Conservation (phyloP, 2,113 vertebrate species). For the Seriola dumerili region DNA sequence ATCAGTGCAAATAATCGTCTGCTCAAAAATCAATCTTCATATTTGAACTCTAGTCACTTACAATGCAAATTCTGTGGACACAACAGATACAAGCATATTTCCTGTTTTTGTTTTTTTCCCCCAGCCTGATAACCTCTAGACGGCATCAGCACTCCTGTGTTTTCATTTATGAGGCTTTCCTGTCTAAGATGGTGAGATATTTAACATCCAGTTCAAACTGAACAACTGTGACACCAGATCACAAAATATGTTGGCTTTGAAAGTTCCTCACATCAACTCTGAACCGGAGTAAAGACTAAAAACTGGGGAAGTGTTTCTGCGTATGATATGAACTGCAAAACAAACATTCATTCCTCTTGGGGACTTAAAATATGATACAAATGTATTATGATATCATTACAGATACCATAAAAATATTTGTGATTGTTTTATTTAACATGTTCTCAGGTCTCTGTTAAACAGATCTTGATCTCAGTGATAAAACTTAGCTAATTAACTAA, state of each 20-base stretch:
- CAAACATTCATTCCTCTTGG: neutral
- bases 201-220: neutral
- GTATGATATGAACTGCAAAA: neutral
- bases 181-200: neutral
- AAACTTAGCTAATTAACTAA: too few species aligned
- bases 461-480: too few species aligned
- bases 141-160: neutral
- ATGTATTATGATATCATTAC: too few species aligned
- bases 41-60: neutral
- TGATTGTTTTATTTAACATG: too few species aligned
- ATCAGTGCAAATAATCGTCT: neutral
- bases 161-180: neutral
- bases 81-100: neutral
- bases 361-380: too few species aligned
- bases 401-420: too few species aligned
- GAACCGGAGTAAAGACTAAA: neutral
- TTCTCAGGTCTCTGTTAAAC: too few species aligned
- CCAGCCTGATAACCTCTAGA: neutral
- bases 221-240: neutral
- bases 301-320: neutral
- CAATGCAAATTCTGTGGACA: neutral
- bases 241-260: neutral
- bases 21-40: neutral
- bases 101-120: neutral
- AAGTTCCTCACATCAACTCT: neutral